phyloP scores from a whole-genome alignment of 1,140 invertebrate genomes.

The Tribolium madens region DNA sequence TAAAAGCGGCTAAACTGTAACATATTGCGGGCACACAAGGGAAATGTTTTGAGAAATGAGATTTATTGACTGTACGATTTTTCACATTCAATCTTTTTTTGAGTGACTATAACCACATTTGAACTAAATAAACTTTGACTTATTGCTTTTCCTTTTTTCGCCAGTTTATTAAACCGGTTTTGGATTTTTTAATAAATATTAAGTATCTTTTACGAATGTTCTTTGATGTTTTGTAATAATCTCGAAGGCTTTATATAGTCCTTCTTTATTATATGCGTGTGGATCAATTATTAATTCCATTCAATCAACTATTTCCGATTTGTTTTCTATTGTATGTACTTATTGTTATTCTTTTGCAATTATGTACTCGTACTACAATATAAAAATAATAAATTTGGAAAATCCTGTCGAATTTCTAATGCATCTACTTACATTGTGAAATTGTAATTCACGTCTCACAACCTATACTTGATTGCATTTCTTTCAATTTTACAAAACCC shows the following conservation, averaged over 20 bases:
- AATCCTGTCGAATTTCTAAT: background rate
- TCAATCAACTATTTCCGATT: no score
- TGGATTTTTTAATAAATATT: background rate
- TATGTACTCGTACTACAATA: background rate
- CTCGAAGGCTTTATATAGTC: no score
- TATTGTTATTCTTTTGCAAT: background rate
- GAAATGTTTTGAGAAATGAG: conserved; percentile 3
- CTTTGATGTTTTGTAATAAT: no score
- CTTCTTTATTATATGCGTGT: no score
- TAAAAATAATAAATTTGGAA: background rate
- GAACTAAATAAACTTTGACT: conserved; percentile 20
- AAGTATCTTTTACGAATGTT: no score
- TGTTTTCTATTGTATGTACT: no score
- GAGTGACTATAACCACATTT: background rate
- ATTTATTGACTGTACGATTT: conserved; percentile 2
- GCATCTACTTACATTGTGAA: background rate
- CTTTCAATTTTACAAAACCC: background rate
- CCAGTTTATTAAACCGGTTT: background rate
- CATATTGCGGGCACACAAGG: no score
- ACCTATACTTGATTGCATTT: background rate
- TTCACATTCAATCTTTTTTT: conserved; percentile 3
- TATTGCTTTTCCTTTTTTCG: conserved; percentile 3
- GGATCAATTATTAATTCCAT: no score
- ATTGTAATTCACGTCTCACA: conserved; percentile 2
- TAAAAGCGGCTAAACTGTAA: no score